Evolutionary conservation across 1,140 invertebrate genomes (phyloP).

Genomic region (Lerema accius): DNA sequence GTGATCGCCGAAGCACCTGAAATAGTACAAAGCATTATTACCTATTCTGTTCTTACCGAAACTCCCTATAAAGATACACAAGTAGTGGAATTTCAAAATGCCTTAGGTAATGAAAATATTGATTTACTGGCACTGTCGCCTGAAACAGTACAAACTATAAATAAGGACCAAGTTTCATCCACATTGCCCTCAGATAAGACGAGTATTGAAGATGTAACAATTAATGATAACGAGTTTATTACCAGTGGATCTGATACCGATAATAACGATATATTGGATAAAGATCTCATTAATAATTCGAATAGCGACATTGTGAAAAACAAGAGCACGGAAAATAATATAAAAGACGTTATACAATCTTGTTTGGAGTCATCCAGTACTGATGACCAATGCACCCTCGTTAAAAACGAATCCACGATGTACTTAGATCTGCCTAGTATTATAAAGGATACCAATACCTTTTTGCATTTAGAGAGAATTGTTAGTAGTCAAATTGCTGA

Average conservation of each 20-base stretch:
- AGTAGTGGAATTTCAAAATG: slow-evolving; percentile 6
- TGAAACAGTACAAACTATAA: slow-evolving; percentile 61
- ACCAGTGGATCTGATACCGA: slow-evolving; percentile 19
- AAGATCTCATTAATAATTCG: slow-evolving; percentile 67
- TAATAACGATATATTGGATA: slow-evolving; percentile 31
- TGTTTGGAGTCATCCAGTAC: slow-evolving; percentile 44
- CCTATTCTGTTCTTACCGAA: slow-evolving; percentile 10
- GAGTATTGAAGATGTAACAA: slow-evolving; percentile 32
- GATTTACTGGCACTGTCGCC: slow-evolving; percentile 31
- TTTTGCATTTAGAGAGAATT: slow-evolving; percentile 64
- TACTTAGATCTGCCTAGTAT: slow-evolving; percentile 72
- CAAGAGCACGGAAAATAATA: slow-evolving; percentile 47
- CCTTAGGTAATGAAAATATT: slow-evolving; percentile 16
- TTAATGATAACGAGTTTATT: slow-evolving; percentile 33
- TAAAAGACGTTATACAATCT: slow-evolving; percentile 50
- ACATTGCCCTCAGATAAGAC: slow-evolving; percentile 31
- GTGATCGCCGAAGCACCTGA: slow-evolving; percentile 31
- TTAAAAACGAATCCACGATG: slow-evolving; percentile 64
- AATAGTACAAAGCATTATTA: slow-evolving; percentile 48
- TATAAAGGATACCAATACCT: slow-evolving; percentile 58
- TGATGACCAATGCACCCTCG: slow-evolving; percentile 42
- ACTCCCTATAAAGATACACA: slow-evolving; percentile 9
- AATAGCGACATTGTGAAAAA: slow-evolving; percentile 50
- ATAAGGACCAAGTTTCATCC: slow-evolving; percentile 33
- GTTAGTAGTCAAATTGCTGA: slow-evolving; percentile 45